Percentiles rank a stretch among this genome's conserved stretches.
Conservation (phyloP, 2,113 vertebrate genomes). For the Brachypteracias leptosomus region DNA sequence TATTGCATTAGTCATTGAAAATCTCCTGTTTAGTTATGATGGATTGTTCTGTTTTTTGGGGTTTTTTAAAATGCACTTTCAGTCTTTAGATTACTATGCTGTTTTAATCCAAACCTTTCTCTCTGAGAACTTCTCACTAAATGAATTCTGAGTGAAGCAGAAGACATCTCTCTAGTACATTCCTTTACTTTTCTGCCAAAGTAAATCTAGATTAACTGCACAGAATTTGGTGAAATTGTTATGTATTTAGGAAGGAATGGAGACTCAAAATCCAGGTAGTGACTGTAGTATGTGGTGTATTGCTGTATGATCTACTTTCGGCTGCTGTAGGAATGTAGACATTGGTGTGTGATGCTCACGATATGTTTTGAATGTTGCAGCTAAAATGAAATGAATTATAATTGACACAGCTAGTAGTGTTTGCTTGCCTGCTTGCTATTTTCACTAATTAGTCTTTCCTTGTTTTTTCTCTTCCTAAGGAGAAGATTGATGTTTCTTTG, state of each 20-base stretch:
- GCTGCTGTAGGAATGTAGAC: neutral
- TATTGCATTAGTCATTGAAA: neutral
- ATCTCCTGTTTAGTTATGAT: neutral
- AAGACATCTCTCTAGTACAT: neutral
- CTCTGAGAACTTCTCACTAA: neutral
- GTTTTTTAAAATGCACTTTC: no score
- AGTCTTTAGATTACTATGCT: neutral
- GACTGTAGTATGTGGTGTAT: neutral
- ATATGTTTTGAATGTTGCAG: neutral
- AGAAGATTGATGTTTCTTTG: constrained; percentile 33
- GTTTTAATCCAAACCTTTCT: neutral
- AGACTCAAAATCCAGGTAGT: neutral
- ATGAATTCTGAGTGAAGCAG: neutral
- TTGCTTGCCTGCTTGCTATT: neutral
- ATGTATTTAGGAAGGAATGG: neutral
- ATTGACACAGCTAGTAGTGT: neutral
- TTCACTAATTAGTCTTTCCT: constrained; percentile 7
- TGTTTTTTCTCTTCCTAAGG: constrained; percentile 10
- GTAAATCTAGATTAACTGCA: neutral
- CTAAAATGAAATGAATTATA: neutral
- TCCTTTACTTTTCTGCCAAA: neutral
- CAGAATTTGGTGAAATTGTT: neutral
- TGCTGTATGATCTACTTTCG: neutral
- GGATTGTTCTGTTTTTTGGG: neutral
- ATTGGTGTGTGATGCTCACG: neutral